Base-by-base conservation (phyloP, 2,797 vertebrate species). In the Galaxias olidus region DNA sequence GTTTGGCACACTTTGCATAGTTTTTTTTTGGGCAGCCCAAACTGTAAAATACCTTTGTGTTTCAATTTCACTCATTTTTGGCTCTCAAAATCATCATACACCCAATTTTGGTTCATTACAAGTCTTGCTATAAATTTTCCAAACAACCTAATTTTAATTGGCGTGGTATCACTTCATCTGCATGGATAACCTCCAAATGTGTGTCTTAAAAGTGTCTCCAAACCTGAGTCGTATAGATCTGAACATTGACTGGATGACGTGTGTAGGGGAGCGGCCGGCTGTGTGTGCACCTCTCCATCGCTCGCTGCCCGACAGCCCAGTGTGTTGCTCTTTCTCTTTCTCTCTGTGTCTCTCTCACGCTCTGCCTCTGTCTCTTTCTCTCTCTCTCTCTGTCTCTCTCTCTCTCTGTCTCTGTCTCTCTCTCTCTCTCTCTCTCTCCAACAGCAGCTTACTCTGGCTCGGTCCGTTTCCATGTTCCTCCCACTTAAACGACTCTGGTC, bases 401-500 rank as follows among this genome's bases (percentile, higher is more conserved):
- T 30, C 30, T 30, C 30, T 30, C 30, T 30, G 3, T 30, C 30
- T 30, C 30, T 30, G 3, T 30, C 30, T 30, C 50, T 30, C 30
- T 30, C 30, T 30, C 30, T 30, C 30, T 30, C 30, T 30, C 30
- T 3, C 6, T 65, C 30, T 75, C 51, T n/a, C n/a, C n/a, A n/a
- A n/a, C 56, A 50, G 66, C 60, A 56, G 61, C 79, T 86, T 80
- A 79, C 80, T 79, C 70, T 84, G 81, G 83, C 81, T 83, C 85
- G 30, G 67, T 40, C 54, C 68, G 74, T 77, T 69, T 78, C 86
- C 88, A 90, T 86, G 68, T 81, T 86, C 69, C 71, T 78, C 81
- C 78, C 83, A 85, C 87, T 88, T 84, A 85, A 87, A 81, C 17
- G 66, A 69, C 69, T 78, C 69, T 55, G 69, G 75, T 79, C 81